Evolutionary conservation across 2,113 vertebrate species (phyloP).

Genomic region (Amblyornis subalaris): DNA sequence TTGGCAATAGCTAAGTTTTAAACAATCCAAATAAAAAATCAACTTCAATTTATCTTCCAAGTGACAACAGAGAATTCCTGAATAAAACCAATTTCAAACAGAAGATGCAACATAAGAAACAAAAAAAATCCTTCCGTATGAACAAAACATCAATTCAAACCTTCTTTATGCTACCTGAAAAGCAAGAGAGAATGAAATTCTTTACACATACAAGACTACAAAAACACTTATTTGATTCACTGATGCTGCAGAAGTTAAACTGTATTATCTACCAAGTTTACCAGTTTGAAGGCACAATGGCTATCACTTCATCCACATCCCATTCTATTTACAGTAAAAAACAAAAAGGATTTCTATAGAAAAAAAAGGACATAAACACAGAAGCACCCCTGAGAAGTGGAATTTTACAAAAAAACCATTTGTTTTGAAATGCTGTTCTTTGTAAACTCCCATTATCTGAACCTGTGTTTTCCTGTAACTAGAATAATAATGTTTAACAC

Average conservation of each 20-base stretch:
- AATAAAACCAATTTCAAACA: not conserved
- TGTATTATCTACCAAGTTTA: conserved; percentile 19
- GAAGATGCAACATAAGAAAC: not conserved
- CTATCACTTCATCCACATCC: conserved; percentile 4
- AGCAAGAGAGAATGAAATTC: not conserved
- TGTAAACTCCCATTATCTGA: conserved; percentile 40
- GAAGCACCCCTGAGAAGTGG: conserved; percentile 51
- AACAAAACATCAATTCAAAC: not conserved
- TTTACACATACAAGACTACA: not conserved
- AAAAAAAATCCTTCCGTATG: not conserved
- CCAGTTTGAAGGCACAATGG: conserved; percentile 59
- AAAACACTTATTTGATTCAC: not conserved
- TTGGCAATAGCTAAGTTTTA: not conserved
- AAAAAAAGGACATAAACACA: not conserved
- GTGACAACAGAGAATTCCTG: not conserved
- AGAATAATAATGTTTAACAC: not conserved
- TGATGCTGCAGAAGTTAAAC: not conserved
- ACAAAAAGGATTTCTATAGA: not conserved
- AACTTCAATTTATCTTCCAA: not conserved
- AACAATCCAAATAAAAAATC: not conserved
- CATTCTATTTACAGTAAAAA: conserved; percentile 38
- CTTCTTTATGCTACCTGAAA: not conserved
- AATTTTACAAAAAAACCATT: conserved; percentile 28
- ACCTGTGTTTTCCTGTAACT: not conserved
- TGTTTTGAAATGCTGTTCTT: conserved; percentile 17